Evolutionary conservation across 2,888 invertebrate species (phyloP).

Genomic region (Drosophila mettleri): DNA sequence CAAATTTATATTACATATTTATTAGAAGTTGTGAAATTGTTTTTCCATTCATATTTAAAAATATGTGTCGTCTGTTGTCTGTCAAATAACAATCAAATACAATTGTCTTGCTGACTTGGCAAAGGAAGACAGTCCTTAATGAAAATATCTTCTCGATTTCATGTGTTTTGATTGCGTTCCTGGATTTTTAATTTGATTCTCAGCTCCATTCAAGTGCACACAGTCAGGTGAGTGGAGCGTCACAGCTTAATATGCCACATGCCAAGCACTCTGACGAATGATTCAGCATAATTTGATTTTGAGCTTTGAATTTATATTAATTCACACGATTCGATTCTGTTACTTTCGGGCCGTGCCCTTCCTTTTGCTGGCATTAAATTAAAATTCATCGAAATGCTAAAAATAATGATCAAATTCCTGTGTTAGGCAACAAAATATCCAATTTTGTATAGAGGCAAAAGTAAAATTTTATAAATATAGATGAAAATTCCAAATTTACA

Average conservation of each 20-base stretch:
- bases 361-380: conserved; percentile 33
- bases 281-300: conserved; percentile 23
- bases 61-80: conserved; percentile 1
- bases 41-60: conserved; percentile 1
- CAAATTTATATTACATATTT: neutral
- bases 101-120: neutral
- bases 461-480: neutral
- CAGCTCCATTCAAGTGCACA: conserved; percentile 1
- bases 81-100: neutral
- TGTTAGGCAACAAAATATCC: neutral
- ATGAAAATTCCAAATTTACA: neutral
- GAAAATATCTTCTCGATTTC: neutral
- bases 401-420: conserved; percentile 27
- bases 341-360: neutral
- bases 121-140: neutral
- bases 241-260: conserved; percentile 4
- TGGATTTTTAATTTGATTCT: conserved; percentile 21
- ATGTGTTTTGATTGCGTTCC: conserved; percentile 24
- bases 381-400: conserved; percentile 30
- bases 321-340: conserved; percentile 14
- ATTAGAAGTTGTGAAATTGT: neutral
- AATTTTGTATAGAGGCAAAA: neutral
- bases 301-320: conserved; percentile 32
- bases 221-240: neutral
- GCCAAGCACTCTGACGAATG: neutral